A percentile compares a stretch with the other conserved stretches of the same genome.
Evolutionary conservation across 1,140 invertebrate species (phyloP).

Genomic region (Adelges cooleyi): DNA sequence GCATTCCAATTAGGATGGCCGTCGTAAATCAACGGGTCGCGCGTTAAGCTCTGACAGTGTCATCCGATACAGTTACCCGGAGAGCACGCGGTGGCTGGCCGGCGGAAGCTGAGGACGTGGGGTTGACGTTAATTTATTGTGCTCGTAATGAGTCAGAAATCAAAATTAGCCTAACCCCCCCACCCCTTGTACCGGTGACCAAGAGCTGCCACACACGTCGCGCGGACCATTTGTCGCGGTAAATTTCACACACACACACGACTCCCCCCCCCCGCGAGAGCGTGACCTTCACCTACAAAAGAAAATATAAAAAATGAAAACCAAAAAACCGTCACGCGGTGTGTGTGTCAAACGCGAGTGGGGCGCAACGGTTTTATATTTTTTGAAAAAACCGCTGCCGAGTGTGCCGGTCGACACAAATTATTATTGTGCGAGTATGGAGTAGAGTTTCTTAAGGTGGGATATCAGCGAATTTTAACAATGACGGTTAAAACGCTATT

Average conservation of each 20-base stretch:
- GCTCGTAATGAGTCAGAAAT: constrained; percentile 15
- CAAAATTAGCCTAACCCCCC: constrained; percentile 5
- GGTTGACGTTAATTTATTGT: constrained; percentile 14
- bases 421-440: too few species aligned
- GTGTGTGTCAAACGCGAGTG: background rate
- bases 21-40: constrained; percentile 1
- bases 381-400: background rate
- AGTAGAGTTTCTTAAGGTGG: too few species aligned
- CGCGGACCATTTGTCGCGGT: constrained; percentile 1
- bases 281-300: constrained; percentile 13
- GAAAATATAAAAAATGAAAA: too few species aligned
- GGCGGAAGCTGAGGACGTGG: background rate
- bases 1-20: background rate
- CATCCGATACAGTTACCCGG: background rate
- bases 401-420: background rate
- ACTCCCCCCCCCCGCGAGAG: background rate
- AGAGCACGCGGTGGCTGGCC: background rate
- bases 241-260: background rate
- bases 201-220: background rate
- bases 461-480: too few species aligned
- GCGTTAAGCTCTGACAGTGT: background rate
- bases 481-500: too few species aligned
- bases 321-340: background rate
- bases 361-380: background rate
- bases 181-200: background rate